Evolutionary conservation across 2,113 vertebrate species (phyloP), one percentile per base, ranked within the genome.

Genomic region (Apaloderma vittatum): DNA sequence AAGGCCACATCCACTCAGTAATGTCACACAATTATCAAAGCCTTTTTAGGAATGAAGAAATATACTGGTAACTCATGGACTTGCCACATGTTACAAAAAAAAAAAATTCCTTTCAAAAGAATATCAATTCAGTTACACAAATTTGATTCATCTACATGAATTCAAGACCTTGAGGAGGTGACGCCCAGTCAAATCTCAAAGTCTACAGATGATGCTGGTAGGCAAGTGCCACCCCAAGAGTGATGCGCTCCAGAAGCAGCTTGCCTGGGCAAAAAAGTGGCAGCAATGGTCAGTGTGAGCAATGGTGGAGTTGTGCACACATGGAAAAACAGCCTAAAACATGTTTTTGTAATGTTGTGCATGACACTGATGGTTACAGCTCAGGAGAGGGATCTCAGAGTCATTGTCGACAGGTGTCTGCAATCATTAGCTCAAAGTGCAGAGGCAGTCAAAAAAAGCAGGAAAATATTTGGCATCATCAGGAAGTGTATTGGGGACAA

Each of bases 281-380:
- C 45, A 37, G 57, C n/a, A n/a, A n/a, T n/a, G n/a, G n/a, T 70
- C 57, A 52, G 49, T 18, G 36, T 1, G 7, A 71, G 29, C 45
- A 65, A 46, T 23, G 0, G 0, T 55, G 4, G 29, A 16, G 34
- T 51, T 37, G 57, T 52, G 19, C 48, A 17, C 0, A 1, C 36
- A 58, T 32, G 49, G 27, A 30, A 52, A 75, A 71, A 5, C 13
- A 40, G 36, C 19, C 32, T 58, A 15, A 71, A 29, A 15, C 11
- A 2, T 26, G 12, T 65, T 58, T 65, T n/a, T 46, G 2, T 63
- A 37, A 58, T 0, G 1, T 3, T 37, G 34, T 51, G 43, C 0
- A 0, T 76, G 34, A 45, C 57, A 26, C 36, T 43, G 63, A n/a
- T 36, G 24, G 19, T 52, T 65, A n/a, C 57, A 34, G 16, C 49